phyloP scores from a whole-genome alignment of 2,888 invertebrate species.

The Netelia fuscicornis region DNA sequence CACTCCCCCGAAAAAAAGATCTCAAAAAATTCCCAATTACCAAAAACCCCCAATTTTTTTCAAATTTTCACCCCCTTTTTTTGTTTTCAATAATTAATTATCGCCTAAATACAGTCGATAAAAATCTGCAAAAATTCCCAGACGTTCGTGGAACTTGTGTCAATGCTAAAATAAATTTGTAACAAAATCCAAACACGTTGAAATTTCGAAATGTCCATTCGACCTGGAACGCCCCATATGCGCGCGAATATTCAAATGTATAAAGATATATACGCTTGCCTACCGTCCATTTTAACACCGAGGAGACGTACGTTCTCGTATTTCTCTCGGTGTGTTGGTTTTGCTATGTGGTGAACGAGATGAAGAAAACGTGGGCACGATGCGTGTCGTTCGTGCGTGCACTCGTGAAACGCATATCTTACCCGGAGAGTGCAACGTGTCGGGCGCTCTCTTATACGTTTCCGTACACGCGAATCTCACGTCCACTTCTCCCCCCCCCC shows the following conservation, averaged over 20 bases:
- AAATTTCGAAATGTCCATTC: background rate
- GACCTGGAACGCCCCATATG: background rate
- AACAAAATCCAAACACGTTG: background rate
- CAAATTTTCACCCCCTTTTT: no score
- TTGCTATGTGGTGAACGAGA: constrained; percentile 5
- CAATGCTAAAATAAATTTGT: no score
- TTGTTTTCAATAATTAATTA: no score
- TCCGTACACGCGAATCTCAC: constrained; percentile 34
- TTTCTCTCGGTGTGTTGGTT: constrained; percentile 27
- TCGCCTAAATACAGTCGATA: no score
- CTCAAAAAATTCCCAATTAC: no score
- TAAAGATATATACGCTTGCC: background rate
- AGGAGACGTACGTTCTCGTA: constrained; percentile 42
- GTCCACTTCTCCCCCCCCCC: background rate
- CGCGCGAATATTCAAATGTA: background rate
- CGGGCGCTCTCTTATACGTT: constrained; percentile 14
- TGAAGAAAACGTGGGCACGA: constrained; percentile 25
- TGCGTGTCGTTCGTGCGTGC: constrained; percentile 32
- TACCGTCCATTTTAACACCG: constrained; percentile 24
- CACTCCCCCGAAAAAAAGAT: no score
- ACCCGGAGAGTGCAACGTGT: constrained; percentile 16
- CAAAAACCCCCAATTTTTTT: no score
- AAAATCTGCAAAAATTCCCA: no score
- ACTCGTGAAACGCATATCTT: constrained; percentile 35
- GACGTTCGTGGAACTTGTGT: no score